A percentile compares a stretch with the other conserved stretches of the same genome.
Conservation (phyloP, 2,888 invertebrate species). For the Tetragnatha montana region DNA sequence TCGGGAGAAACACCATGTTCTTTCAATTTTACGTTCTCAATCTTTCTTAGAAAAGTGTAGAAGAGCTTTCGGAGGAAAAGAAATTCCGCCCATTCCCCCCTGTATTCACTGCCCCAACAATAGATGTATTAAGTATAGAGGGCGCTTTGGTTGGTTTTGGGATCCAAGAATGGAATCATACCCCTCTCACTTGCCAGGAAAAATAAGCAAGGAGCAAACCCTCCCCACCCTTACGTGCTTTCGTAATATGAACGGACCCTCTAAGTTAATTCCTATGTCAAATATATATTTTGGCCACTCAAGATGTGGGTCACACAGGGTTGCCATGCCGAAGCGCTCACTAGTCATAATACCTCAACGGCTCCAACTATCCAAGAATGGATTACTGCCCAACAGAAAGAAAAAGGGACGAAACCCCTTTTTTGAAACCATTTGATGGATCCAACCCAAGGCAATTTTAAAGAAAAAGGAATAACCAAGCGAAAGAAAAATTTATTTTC, state of each 20-base stretch:
- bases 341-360: too few relatives aligned
- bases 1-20: neutral
- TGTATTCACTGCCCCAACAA: neutral
- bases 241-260: too few relatives aligned
- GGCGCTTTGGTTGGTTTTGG: too few relatives aligned
- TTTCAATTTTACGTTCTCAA: neutral
- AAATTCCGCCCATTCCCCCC: neutral
- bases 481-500: conserved; percentile 40
- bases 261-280: too few relatives aligned
- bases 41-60: neutral
- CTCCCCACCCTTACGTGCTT: too few relatives aligned
- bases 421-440: conserved; percentile 42
- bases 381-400: neutral
- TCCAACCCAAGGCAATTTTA: conserved; percentile 37
- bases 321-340: too few relatives aligned
- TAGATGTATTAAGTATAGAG: too few relatives aligned
- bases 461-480: conserved; percentile 11
- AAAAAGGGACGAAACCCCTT: conserved; percentile 5
- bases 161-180: too few relatives aligned
- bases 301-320: too few relatives aligned
- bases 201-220: too few relatives aligned
- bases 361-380: neutral
- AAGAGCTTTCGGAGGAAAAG: neutral
- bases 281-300: too few relatives aligned
- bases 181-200: too few relatives aligned